Percentiles rank a stretch among this genome's conserved stretches.
Evolutionary conservation across 2,113 vertebrate genomes (phyloP).

Genomic region (Penelope pileata): DNA sequence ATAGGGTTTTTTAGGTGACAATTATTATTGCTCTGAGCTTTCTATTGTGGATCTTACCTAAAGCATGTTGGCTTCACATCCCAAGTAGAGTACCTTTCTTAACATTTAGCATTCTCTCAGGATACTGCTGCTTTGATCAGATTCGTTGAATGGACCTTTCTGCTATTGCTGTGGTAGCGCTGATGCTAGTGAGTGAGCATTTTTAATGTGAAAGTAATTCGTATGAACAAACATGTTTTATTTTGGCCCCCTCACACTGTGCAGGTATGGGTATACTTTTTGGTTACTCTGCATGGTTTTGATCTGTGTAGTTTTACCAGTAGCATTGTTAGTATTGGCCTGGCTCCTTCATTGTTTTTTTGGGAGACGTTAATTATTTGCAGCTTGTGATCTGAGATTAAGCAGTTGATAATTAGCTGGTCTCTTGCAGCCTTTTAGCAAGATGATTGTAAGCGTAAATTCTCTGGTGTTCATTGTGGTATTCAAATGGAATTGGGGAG

Average conservation of each 20-base stretch:
- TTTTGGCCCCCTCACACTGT: neutral
- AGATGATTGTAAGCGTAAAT: neutral
- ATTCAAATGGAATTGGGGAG: neutral
- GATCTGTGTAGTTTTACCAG: neutral
- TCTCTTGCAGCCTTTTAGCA: neutral
- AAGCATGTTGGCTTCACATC: neutral
- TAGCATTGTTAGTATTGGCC: neutral
- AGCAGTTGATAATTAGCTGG: neutral
- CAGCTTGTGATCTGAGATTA: neutral
- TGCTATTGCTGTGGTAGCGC: neutral
- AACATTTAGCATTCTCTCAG: neutral
- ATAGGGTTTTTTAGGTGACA: neutral
- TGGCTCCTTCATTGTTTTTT: neutral
- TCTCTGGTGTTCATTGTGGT: neutral
- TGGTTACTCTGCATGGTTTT: neutral
- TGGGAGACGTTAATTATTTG: neutral
- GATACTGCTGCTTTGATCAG: neutral
- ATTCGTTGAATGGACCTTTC: neutral
- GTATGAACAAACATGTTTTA: neutral
- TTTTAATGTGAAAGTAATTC: neutral
- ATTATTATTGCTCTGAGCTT: neutral
- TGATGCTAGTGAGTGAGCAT: accelerated
- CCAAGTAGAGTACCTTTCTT: neutral
- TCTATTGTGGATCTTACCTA: neutral
- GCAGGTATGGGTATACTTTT: neutral